Base-by-base conservation (phyloP, 1,140 invertebrate genomes). In the Limonius californicus region DNA sequence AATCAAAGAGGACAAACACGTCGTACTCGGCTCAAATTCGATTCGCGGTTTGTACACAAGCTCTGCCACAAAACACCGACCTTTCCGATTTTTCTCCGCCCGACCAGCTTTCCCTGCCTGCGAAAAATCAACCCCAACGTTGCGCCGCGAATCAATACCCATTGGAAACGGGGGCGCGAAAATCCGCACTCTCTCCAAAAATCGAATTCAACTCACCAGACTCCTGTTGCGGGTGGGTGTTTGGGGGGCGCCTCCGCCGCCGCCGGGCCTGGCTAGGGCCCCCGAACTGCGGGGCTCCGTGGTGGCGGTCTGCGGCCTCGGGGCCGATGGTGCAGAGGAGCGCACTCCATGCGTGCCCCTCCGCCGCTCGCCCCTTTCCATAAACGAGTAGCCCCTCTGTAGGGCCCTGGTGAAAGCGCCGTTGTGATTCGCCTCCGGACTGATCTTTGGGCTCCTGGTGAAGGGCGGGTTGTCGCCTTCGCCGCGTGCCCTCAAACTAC, bases 371-470 rank as follows among this genome's bases (percentile, higher is more conserved):
- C 57, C 69, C 65, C 68, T 73, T 70, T 69, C 74, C 70, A 71
- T 71, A 66, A 70, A 76, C 53, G 72, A 74, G 30, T 68, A 61
- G 58, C 70, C 68, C 68, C 74, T 73, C 64, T 68, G 63, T 61
- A 70, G 70, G n/a, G 1, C 8, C n/a, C 11, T 14, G 7, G 35
- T 12, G 35, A 39, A 39, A 39, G 8, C 59, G 63, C 53, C 57
- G 55, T 66, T 62, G 57, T 67, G 68, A 65, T 67, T 67, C 47
- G 61, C 4, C 2, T 50, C 20, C 45, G 45, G 45, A 50, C 16
- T 21, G 16, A 12, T 50, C 19, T 50, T 50, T n/a, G 35, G n/a
- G 7, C 7, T 14, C 11, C 11, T 39, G n/a, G 2, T 39, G 3
- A 2, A 39, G 35, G 35, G 35, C n/a, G 2, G 35, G 20, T 21